phyloP scores from a whole-genome alignment of 2,797 vertebrate genomes.

The Limnodromus scolopaceus region DNA sequence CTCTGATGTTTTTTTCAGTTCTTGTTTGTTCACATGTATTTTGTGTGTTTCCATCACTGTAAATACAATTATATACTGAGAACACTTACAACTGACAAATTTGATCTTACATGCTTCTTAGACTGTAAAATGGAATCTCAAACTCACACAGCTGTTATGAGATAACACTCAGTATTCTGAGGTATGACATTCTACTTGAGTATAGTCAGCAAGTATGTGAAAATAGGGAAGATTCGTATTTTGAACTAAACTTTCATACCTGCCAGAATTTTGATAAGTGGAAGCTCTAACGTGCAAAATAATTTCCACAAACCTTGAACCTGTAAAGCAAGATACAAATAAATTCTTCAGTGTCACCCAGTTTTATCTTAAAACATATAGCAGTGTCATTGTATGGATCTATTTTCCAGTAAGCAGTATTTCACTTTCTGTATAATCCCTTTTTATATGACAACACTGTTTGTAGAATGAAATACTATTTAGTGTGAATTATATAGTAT shows the following conservation, averaged over 20 bases:
- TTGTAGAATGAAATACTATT: not conserved
- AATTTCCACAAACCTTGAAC: conserved; percentile 86
- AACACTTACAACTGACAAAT: not conserved
- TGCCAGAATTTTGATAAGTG: conserved; percentile 90
- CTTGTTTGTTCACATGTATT: conserved; percentile 87
- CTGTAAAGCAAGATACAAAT: conserved; percentile 70
- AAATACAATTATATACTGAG: conserved; percentile 50
- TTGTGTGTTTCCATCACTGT: conserved; percentile 89
- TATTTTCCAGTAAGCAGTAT: not conserved
- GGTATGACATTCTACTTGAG: not conserved
- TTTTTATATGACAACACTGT: not conserved
- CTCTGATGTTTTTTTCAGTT: conserved; percentile 86
- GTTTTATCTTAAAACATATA: not conserved
- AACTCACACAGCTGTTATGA: not conserved
- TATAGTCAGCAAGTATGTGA: not conserved
- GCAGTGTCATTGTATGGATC: not conserved
- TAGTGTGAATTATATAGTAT: not conserved
- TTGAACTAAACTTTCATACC: conserved; percentile 76
- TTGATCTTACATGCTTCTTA: not conserved
- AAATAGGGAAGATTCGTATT: not conserved
- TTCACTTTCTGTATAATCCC: not conserved
- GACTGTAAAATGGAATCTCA: not conserved
- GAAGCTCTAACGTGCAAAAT: conserved; percentile 88
- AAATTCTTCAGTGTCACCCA: not conserved
- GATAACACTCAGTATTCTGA: not conserved